phyloP scores from a whole-genome alignment of 2,113 vertebrate genomes.

The Oncorhynchus gorbuscha region DNA sequence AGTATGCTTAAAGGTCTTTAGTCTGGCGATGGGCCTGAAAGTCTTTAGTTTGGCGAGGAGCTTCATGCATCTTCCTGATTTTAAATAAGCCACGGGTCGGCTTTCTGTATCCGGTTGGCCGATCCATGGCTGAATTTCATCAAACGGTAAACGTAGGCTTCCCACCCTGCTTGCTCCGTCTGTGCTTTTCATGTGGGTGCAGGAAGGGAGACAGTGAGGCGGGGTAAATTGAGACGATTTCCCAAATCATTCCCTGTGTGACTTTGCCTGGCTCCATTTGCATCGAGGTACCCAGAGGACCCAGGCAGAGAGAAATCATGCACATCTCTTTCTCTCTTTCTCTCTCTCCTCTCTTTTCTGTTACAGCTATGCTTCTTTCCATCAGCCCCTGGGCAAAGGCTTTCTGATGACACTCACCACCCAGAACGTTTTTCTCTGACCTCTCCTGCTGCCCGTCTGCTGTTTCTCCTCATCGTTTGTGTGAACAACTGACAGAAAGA shows the following conservation, averaged over 20 bases:
- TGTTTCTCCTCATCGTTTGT: conserved; percentile 70
- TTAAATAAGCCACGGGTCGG: conserved; percentile 37
- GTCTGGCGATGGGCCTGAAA: conserved; percentile 53
- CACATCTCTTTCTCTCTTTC: conserved; percentile 17
- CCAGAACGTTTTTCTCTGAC: conserved; percentile 45
- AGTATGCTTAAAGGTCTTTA: conserved; percentile 62
- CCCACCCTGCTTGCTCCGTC: too few species aligned
- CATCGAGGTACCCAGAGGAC: background rate
- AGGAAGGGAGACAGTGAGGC: too few species aligned
- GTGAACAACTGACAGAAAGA: conserved; percentile 59
- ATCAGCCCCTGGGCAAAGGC: conserved; percentile 61
- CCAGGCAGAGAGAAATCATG: conserved; percentile 51
- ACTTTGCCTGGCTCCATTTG: conserved; percentile 36
- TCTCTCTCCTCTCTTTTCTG: conserved; percentile 14
- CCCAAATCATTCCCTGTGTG: background rate
- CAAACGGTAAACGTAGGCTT: conserved; percentile 15
- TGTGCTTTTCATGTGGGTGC: too few species aligned
- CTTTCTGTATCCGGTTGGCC: conserved; percentile 28
- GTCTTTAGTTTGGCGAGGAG: conserved; percentile 49
- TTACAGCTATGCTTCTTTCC: conserved; percentile 61
- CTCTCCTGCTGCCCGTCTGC: conserved; percentile 39
- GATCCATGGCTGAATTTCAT: conserved; percentile 34
- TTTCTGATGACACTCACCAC: conserved; percentile 66
- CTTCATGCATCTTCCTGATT: conserved; percentile 68
- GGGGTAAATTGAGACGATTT: conserved; percentile 16